Evolutionary conservation across 53 echinoderm and acorn worm species (phyloP), one percentile per base, ranked within the genome.

Genomic region (Temnopleurus reevesii): DNA sequence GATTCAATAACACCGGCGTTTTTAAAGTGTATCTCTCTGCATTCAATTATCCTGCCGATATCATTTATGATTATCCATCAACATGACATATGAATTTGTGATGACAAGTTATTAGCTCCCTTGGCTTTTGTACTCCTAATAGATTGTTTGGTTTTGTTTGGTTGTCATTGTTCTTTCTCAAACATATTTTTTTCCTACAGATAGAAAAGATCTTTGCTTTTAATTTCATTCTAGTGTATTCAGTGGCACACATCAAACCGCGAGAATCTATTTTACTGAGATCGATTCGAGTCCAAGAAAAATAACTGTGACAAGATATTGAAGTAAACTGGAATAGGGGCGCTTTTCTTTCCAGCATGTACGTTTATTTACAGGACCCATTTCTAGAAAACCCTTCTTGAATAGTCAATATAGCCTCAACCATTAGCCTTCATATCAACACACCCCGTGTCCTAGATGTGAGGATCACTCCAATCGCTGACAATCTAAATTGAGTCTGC

Each of bases 351-450:
- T 53, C 59, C 58, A 24, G 61, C 86, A 85, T 85, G 86, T 59
- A 85, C 86, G 61, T 85, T 85, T 85, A 85, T 85, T 85, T 85
- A 85, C 86, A 85, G 45, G 53, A 85, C 86, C 86, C 86, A 85
- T 85, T 85, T 85, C 86, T 60, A 33, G 86, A 85, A 85, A 55
- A 41, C 45, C 86, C 86, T 85, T 33, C 83, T 83, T 85, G 86
- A 85, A 85, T 60, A 85, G 86, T 85, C 86, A 85, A 85, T 85
- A 85, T 85, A 85, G 86, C 86, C 61, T 59, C 86, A 44, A 46
- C 86, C 86, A 85, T 85, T 85, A 85, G 86, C 86, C 86, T 59
- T 85, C 86, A 85, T 85, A 85, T 85, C 86, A 59, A 85, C 86
- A 85, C 86, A 85, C 59, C 61, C 83, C 26, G 46, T 60, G 86